These are phyloP conservation scores for Platycnemis pennipes DNA, from an alignment of 2,888 invertebrate species.

Conservation along the genomic window DNA sequence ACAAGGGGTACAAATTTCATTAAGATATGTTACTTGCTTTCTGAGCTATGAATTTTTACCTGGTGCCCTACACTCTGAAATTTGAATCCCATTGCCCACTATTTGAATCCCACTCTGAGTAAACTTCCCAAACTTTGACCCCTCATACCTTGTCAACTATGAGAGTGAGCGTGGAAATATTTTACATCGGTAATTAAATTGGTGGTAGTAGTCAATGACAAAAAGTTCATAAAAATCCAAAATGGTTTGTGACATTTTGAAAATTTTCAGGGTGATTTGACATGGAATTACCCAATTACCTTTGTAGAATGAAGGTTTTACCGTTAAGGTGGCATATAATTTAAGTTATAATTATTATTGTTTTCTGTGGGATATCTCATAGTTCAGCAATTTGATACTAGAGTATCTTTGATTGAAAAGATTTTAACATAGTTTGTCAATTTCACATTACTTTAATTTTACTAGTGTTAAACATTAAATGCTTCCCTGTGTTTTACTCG, in stretches of 20 bases:
- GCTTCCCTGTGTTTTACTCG: background rate
- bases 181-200: background rate
- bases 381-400: background rate
- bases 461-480: background rate
- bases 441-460: background rate
- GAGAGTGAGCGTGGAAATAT: background rate
- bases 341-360: background rate
- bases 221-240: too few relatives aligned
- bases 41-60: background rate
- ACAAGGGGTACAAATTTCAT: background rate
- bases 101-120: too few relatives aligned
- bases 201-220: too few relatives aligned
- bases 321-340: background rate
- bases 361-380: background rate
- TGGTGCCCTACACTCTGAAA: background rate
- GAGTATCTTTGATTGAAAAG: background rate
- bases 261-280: too few relatives aligned
- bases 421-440: background rate
- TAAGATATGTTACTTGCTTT: background rate
- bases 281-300: too few relatives aligned
- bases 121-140: background rate
- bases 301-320: too few relatives aligned
- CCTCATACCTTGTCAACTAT: background rate
- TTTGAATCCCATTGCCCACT: too few relatives aligned
- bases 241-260: too few relatives aligned